Conservation (phyloP, 2,797 vertebrate genomes). For the Fratercula arctica region DNA sequence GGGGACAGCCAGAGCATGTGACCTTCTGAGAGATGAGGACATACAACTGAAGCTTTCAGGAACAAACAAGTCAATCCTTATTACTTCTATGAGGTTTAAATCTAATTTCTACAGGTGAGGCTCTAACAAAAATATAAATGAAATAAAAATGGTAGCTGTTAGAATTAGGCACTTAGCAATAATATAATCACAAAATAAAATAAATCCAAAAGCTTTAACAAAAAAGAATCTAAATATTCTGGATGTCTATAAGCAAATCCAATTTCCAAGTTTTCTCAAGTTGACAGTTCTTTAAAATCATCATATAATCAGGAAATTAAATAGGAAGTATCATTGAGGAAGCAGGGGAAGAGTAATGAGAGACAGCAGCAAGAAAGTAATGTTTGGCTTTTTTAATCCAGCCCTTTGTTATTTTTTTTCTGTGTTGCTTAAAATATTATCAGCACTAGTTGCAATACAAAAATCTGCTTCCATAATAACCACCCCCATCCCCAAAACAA, state of each 20-base stretch:
- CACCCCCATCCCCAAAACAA: background rate
- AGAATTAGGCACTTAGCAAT: background rate
- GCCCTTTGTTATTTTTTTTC: background rate
- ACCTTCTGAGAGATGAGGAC: background rate
- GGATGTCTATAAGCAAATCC: background rate
- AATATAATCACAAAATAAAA: background rate
- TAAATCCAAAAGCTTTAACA: background rate
- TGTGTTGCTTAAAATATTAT: background rate
- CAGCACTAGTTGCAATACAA: background rate
- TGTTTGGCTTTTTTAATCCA: rapidly evolving
- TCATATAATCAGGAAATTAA: background rate
- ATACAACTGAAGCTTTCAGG: background rate
- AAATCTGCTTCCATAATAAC: background rate
- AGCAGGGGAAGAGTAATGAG: background rate
- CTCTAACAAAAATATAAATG: background rate
- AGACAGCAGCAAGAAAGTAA: background rate
- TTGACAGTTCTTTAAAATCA: background rate
- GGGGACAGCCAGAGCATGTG: background rate
- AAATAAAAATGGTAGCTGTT: background rate
- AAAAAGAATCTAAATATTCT: background rate
- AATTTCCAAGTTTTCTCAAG: background rate
- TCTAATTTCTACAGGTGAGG: background rate
- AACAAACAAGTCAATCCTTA: background rate
- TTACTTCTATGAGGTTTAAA: background rate
- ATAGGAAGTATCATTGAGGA: background rate